phyloP scores from a whole-genome alignment of 2,888 invertebrate species.

The Pteria penguin region DNA sequence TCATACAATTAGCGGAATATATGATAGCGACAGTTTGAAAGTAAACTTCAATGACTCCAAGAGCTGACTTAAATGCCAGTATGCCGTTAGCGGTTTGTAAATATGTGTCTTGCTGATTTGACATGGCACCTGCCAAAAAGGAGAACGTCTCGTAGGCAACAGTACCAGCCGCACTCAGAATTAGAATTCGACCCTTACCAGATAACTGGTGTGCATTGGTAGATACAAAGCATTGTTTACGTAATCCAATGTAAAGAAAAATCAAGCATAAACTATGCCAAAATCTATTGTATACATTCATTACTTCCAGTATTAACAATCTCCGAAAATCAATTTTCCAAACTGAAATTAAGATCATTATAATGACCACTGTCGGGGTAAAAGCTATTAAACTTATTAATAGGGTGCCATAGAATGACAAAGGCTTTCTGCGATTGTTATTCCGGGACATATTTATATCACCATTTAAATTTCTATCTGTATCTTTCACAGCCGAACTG shows the following conservation, averaged over 20 bases:
- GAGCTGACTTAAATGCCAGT: background rate
- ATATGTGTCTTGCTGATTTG: background rate
- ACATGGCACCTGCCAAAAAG: constrained; percentile 2
- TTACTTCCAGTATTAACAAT: background rate
- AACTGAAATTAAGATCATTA: background rate
- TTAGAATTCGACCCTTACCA: constrained; percentile 4
- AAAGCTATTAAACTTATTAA: too few species aligned
- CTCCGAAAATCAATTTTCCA: background rate
- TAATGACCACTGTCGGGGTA: too few species aligned
- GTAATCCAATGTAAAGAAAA: too few species aligned
- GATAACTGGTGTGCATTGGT: too few species aligned
- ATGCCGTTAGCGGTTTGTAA: background rate
- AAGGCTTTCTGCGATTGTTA: too few species aligned
- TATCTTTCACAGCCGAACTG: too few species aligned
- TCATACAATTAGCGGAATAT: background rate
- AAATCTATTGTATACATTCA: background rate
- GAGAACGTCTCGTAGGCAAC: constrained; percentile 9
- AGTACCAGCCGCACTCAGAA: constrained; percentile 7
- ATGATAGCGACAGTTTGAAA: constrained; percentile 15
- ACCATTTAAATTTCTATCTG: too few species aligned
- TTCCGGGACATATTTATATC: too few species aligned
- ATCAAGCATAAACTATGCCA: background rate
- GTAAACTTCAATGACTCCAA: constrained; percentile 1
- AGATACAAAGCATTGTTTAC: too few species aligned
- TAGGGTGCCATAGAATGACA: too few species aligned